phyloP scores from a whole-genome alignment of 2,888 invertebrate species.

The Lepeophtheirus nordmannii region DNA sequence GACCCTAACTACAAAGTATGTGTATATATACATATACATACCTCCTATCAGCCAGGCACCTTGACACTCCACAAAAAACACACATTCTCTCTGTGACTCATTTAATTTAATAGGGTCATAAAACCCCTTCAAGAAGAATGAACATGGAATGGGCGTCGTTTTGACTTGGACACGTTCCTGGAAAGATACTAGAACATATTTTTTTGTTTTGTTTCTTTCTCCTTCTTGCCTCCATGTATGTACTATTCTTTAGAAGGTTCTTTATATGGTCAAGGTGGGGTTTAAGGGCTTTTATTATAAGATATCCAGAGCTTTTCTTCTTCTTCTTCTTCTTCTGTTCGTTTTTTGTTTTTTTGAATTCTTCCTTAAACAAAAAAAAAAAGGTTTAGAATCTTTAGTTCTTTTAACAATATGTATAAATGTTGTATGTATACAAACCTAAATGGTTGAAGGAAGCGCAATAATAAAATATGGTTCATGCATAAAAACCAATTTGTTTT shows the following conservation, averaged over 20 bases:
- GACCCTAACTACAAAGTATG: background rate
- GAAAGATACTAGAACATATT: background rate
- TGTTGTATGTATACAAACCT: too few relatives aligned
- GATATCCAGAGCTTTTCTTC: background rate
- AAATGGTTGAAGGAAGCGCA: too few relatives aligned
- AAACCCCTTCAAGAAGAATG: background rate
- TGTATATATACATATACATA: background rate
- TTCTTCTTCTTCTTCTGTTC: background rate
- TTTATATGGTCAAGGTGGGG: conserved; percentile 2
- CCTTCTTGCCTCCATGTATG: background rate
- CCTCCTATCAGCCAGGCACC: background rate
- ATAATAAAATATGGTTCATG: too few relatives aligned
- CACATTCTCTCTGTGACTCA: background rate
- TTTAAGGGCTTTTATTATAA: background rate
- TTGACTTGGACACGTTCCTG: background rate
- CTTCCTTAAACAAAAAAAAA: background rate
- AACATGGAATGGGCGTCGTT: background rate
- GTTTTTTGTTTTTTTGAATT: background rate
- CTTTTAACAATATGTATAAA: too few relatives aligned
- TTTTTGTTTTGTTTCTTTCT: background rate
- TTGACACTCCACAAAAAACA: background rate
- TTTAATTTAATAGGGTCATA: conserved; percentile 4
- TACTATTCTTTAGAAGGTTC: background rate
- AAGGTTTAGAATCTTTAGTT: background rate
- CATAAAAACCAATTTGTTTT: too few relatives aligned